phyloP scores from a whole-genome alignment of 2,888 invertebrate genomes.

The Timema cristinae region DNA sequence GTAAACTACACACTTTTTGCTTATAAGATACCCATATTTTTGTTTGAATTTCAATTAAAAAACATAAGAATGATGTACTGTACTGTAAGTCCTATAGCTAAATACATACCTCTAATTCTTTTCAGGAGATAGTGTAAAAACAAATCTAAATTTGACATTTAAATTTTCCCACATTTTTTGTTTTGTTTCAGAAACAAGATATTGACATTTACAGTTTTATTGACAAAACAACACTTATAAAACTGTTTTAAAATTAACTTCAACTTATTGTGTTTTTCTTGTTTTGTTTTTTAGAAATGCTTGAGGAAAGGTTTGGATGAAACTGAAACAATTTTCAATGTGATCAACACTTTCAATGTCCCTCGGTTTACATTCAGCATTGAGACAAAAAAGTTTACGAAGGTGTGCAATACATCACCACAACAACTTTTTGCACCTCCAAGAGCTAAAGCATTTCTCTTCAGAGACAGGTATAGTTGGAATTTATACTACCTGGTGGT shows the following conservation, averaged over 20 bases:
- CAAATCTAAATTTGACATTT: background rate
- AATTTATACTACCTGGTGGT: conserved; percentile 10
- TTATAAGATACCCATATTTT: too few relatives aligned
- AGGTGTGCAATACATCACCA: conserved; percentile 29
- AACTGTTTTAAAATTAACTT: background rate
- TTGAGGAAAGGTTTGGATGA: conserved; percentile 58
- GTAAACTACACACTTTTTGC: too few relatives aligned
- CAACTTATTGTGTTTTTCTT: background rate
- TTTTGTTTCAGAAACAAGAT: background rate
- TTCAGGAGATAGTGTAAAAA: background rate
- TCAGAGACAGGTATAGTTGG: conserved; percentile 54
- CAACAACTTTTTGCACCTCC: conserved; percentile 55
- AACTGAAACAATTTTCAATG: conserved; percentile 67
- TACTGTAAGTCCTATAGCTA: background rate
- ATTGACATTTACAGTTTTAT: background rate
- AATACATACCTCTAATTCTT: background rate
- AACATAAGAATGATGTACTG: too few relatives aligned
- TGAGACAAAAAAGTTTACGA: conserved; percentile 76
- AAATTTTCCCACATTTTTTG: background rate
- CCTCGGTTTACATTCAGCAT: conserved; percentile 72
- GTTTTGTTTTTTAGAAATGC: conserved; percentile 47
- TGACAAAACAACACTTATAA: background rate
- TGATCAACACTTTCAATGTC: conserved; percentile 77
- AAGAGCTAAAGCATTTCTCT: conserved; percentile 63
- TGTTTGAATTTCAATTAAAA: too few relatives aligned